These are phyloP conservation scores for Helarctos malayanus DNA, from an alignment of 2,797 vertebrate species.

Conservation along the genomic window DNA sequence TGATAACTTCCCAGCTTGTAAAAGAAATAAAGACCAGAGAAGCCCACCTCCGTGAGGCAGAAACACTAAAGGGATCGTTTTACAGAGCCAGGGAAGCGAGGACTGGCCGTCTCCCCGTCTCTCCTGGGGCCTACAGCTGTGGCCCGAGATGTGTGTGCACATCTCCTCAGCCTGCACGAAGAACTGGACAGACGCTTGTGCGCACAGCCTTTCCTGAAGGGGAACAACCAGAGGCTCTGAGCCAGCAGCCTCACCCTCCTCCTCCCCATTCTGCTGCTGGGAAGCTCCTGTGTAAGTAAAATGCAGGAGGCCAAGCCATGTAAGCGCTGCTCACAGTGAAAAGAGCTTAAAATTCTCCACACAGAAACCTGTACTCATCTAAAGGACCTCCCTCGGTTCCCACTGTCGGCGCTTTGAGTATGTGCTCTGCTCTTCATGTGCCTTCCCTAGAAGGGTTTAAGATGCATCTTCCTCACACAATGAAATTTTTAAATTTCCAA, in stretches of 20 bases:
- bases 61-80: not conserved
- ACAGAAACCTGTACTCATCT: fast-evolving
- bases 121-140: not conserved
- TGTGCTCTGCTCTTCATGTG: not conserved
- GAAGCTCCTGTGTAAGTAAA: not conserved
- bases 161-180: not conserved
- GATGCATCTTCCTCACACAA: not conserved
- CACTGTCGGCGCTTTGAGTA: not conserved
- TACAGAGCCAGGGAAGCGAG: not conserved
- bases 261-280: not conserved
- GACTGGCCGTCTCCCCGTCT: not conserved
- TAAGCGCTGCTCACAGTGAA: not conserved
- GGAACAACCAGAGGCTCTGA: not conserved
- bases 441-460: not conserved
- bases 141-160: not conserved
- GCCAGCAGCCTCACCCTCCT: not conserved
- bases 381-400: not conserved
- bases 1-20: not conserved
- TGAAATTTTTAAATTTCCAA: not conserved
- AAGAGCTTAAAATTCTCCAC: not conserved
- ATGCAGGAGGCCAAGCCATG: not conserved
- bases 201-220: not conserved
- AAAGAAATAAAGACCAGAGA: not conserved
- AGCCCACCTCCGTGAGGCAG: not conserved
- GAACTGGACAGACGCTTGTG: no score